A percentile compares a stretch with the other conserved stretches of the same genome.
Conservation (phyloP, 2,888 invertebrate genomes). For the Emmelina monodactyla region DNA sequence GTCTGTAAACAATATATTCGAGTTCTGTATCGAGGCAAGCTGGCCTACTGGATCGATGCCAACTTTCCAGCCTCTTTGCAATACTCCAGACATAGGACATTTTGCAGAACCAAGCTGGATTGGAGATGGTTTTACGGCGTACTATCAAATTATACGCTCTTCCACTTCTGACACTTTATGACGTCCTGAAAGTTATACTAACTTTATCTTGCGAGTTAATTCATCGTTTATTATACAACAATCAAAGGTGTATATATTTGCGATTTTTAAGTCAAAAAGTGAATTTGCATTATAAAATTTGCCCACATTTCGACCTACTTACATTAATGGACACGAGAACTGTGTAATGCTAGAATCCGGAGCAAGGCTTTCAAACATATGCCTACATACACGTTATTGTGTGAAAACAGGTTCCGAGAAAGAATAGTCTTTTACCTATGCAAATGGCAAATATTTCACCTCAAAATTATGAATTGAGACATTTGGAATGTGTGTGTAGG, state of each 20-base stretch:
- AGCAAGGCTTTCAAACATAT: constrained; percentile 23
- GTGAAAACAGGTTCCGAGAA: constrained; percentile 11
- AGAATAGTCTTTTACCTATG: constrained; percentile 8
- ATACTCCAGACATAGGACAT: constrained; percentile 1
- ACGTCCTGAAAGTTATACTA: too few species aligned
- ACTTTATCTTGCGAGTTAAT: too few species aligned
- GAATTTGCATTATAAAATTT: constrained; percentile 5
- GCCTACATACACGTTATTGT: constrained; percentile 16
- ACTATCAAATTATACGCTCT: too few species aligned
- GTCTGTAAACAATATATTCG: constrained; percentile 37
- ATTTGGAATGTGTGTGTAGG: too few species aligned
- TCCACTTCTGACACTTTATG: too few species aligned
- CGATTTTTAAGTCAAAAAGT: not conserved
- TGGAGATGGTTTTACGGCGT: too few species aligned
- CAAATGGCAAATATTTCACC: too few species aligned
- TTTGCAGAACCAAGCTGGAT: too few species aligned
- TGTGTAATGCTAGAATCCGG: constrained; percentile 23
- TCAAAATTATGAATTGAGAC: too few species aligned
- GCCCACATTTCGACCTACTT: constrained; percentile 17
- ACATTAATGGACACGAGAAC: constrained; percentile 12
- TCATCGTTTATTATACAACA: not conserved
- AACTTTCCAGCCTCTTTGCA: constrained; percentile 29
- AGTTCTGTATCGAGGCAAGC: constrained; percentile 1
- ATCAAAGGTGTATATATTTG: not conserved
- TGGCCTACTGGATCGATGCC: constrained; percentile 44